Base-by-base conservation (phyloP, 2,888 invertebrate species). In the Atrina japonica region DNA sequence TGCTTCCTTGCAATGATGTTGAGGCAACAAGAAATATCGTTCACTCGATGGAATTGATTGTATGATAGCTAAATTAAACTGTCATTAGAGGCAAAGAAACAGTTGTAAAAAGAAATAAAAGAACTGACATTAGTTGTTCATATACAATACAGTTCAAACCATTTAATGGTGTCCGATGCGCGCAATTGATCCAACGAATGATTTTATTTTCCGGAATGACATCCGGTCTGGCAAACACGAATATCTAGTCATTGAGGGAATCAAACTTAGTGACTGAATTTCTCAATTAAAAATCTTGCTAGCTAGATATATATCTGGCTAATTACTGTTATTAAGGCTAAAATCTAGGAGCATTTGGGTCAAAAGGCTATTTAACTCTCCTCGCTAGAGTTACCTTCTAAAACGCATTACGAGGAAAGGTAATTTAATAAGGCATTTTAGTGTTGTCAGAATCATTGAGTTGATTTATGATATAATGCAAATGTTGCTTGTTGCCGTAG, bases 221-320 rank as follows among this genome's bases (percentile, higher is more conserved):
- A 47, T 61, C 61, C 61, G 61, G 61, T 35, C 30, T 47, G 49
- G 47, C 43, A 43, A 61, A 35, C 47, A 43, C 43, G 61, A 49
- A 49, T 52, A 59, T 59, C 45, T 45, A 45, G 43, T 59, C 59
- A 27, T 66, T 21, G 6, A 47, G 56, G 43, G 47, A 61, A 41
- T 61, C 45, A 50, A 55, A 21, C 27, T 59, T 23, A 14, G 29
- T 16, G 45, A 52, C 67, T 58, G 52, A 53, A 60, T 70, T 61
- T 59, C 60, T 61, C 49, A 61, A 66, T 70, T 61, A 70, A 70
- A 70, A 50, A 55, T 53, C 66, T 70, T 59, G 70, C 66, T 66
- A 70, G 60, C 25, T 35, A 58, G 70, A 70, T 70, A 53, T 55
- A 70, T 70, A 70, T 70, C 70, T 53, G 43, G 59, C 61, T 70